Percentiles rank a stretch among this genome's conserved stretches.
These are phyloP conservation scores for Solen grandis DNA, from an alignment of 1,140 invertebrate species.

Conservation along the genomic window DNA sequence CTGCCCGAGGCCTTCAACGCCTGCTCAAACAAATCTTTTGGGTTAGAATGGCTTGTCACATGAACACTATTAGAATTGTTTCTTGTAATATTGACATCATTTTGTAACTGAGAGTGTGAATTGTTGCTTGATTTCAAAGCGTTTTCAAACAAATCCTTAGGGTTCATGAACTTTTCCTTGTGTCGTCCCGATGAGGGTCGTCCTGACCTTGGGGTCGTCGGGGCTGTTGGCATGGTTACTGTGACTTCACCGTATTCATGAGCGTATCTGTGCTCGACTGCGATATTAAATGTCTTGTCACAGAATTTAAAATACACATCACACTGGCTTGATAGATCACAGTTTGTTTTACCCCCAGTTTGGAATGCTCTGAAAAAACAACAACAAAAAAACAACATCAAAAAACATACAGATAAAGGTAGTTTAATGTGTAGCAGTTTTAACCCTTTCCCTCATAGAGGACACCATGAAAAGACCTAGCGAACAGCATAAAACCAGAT, in stretches of 20 bases:
- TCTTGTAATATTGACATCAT: background rate
- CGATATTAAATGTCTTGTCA: slow-evolving; percentile 70
- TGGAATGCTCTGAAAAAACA: background rate
- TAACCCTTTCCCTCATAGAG: no score
- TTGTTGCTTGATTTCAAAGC: slow-evolving; percentile 59
- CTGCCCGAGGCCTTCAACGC: slow-evolving; percentile 42
- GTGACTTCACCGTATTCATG: slow-evolving; percentile 77
- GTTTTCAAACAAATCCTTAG: slow-evolving; percentile 70
- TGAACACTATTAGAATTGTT: background rate
- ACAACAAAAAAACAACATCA: no score
- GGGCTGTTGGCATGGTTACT: slow-evolving; percentile 59
- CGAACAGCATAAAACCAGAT: no score
- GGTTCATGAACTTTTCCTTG: slow-evolving; percentile 60
- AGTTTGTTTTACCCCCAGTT: background rate
- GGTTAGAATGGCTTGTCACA: background rate
- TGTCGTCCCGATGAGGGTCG: slow-evolving; percentile 56
- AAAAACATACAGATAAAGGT: no score
- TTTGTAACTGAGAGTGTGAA: background rate
- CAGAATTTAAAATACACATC: slow-evolving; percentile 69
- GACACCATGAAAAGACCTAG: no score
- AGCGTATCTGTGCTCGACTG: slow-evolving; percentile 71
- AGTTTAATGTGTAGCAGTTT: no score
- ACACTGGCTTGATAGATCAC: slow-evolving; percentile 57
- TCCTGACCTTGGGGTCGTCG: slow-evolving; percentile 60
- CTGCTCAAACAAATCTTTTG: slow-evolving; percentile 59